Percentiles rank a stretch among this genome's conserved stretches.
Evolutionary conservation across 1,140 invertebrate genomes (phyloP).

Genomic region (Dendroctonus valens): DNA sequence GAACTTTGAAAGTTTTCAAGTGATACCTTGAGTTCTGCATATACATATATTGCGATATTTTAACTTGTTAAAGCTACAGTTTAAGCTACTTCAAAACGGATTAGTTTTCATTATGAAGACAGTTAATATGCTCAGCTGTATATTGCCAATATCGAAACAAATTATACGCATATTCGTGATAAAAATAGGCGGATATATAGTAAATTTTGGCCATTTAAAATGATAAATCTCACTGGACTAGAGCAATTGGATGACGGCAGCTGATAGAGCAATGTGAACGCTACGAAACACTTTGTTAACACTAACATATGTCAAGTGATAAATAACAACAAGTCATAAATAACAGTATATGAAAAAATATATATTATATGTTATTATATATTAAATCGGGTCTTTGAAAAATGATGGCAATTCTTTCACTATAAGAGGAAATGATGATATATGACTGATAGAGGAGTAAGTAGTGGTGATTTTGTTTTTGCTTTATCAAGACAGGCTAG

Average conservation of each 20-base stretch:
- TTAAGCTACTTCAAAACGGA: too few species aligned
- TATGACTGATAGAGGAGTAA: conserved; percentile 1
- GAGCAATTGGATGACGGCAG: conserved; percentile 24
- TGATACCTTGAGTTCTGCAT: too few species aligned
- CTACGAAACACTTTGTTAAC: conserved; percentile 26
- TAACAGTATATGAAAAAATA: conserved; percentile 21
- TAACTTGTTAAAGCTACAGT: too few species aligned
- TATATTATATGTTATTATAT: conserved; percentile 19
- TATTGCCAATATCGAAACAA: too few species aligned
- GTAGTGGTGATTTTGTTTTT: too few species aligned
- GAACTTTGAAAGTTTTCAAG: too few species aligned
- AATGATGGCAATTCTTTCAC: conserved; percentile 12
- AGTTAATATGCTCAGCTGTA: too few species aligned
- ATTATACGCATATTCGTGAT: too few species aligned
- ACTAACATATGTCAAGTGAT: conserved; percentile 25
- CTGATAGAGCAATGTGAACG: conserved; percentile 24
- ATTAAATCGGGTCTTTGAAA: conserved; percentile 19
- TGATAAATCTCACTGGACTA: conserved; percentile 25
- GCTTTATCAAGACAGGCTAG: too few species aligned
- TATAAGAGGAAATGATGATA: neutral
- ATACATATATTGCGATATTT: too few species aligned
- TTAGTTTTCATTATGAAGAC: too few species aligned
- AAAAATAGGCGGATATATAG: too few species aligned
- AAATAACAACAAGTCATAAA: conserved; percentile 29
- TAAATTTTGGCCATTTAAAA: conserved; percentile 11